Conservation (phyloP, 2,888 invertebrate species). For the Ochropacha duplaris region DNA sequence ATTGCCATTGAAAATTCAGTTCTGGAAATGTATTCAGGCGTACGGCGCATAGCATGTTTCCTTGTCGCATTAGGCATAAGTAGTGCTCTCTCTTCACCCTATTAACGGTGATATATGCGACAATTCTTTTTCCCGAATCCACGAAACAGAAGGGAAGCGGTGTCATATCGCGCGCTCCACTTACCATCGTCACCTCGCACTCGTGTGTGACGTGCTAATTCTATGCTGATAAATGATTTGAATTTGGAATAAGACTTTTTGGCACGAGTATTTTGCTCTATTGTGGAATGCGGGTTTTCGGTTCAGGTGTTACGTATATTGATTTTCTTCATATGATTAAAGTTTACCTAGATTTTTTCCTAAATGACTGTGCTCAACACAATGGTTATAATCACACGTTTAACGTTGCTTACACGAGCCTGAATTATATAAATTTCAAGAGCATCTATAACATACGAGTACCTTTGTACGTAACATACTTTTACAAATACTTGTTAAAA, state of each 20-base stretch:
- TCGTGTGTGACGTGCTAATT: slow-evolving; percentile 70
- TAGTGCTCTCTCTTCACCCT: slow-evolving; percentile 82
- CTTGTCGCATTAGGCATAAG: slow-evolving; percentile 82
- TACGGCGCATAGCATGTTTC: slow-evolving; percentile 75
- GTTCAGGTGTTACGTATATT: too few species aligned
- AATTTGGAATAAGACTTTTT: slow-evolving; percentile 51
- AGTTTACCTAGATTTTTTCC: too few species aligned
- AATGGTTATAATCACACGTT: too few species aligned
- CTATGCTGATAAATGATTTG: slow-evolving; percentile 72
- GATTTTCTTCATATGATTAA: too few species aligned
- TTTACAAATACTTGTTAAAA: neutral
- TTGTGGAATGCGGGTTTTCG: slow-evolving; percentile 9
- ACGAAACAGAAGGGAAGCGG: slow-evolving; percentile 70
- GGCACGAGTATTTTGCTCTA: slow-evolving; percentile 44
- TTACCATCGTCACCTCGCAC: slow-evolving; percentile 55
- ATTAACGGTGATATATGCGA: slow-evolving; percentile 82
- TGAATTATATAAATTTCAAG: neutral
- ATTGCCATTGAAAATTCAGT: slow-evolving; percentile 75
- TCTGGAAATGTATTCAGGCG: slow-evolving; percentile 68
- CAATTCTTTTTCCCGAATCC: slow-evolving; percentile 78
- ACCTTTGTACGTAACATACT: neutral
- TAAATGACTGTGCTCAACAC: too few species aligned
- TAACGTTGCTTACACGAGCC: neutral
- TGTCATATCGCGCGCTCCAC: slow-evolving; percentile 69
- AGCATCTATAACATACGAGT: neutral